Percentiles rank a stretch among this genome's conserved stretches.
phyloP scores from a whole-genome alignment of 23 tunicate species.

The Botrylloides violaceus region DNA sequence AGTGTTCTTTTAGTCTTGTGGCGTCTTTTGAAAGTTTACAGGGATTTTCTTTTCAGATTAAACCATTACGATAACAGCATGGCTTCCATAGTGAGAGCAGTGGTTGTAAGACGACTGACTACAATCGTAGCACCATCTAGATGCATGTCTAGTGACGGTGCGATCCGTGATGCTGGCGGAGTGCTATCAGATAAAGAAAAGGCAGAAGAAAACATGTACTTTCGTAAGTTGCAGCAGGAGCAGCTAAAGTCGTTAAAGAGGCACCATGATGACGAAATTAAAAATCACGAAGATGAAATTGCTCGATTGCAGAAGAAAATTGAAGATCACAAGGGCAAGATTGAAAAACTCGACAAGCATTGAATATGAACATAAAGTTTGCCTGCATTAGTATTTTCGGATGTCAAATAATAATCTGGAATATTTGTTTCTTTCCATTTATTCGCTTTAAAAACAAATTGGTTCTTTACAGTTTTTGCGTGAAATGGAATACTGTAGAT shows the following conservation, averaged over 20 bases:
- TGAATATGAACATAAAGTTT: background rate
- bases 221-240: slow-evolving; percentile 54
- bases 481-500: no score
- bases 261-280: slow-evolving; percentile 78
- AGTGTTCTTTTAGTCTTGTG: background rate
- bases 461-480: no score
- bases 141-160: slow-evolving; percentile 68
- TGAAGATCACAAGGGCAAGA: slow-evolving; percentile 48
- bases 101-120: slow-evolving; percentile 6
- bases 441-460: no score
- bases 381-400: background rate
- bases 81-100: slow-evolving; percentile 10
- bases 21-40: no score
- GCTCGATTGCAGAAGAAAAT: slow-evolving; percentile 58
- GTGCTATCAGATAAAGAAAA: slow-evolving; percentile 80
- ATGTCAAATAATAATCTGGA: no score
- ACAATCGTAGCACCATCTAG: slow-evolving; percentile 1
- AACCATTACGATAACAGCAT: no score
- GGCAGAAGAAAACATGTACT: slow-evolving; percentile 84
- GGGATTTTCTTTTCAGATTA: no score
- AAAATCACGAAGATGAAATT: slow-evolving; percentile 78
- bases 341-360: slow-evolving; percentile 29
- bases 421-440: no score
- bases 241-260: slow-evolving; percentile 67
- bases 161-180: slow-evolving; percentile 69